phyloP scores from a whole-genome alignment of 2,797 vertebrate species.

The Triplophysa bombifrons region DNA sequence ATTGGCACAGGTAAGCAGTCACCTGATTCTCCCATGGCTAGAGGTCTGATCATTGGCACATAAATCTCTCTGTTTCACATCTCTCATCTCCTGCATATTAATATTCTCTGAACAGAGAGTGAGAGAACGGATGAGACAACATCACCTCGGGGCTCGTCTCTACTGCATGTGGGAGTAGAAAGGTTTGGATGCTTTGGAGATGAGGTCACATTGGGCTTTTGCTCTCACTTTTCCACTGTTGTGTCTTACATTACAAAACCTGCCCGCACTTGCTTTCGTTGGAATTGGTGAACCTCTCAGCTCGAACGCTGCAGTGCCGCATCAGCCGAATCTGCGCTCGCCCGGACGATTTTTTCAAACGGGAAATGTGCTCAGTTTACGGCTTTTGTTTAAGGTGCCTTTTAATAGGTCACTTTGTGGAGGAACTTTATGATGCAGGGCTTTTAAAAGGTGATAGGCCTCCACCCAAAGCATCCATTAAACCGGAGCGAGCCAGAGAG shows the following conservation, averaged over 20 bases:
- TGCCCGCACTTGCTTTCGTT: conserved; percentile 9
- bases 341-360: conserved; percentile 13
- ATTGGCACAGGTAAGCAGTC: conserved; percentile 28
- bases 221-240: conserved; percentile 26
- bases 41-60: conserved; percentile 19
- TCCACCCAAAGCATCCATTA: conserved; percentile 43
- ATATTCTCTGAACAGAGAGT: conserved; percentile 37
- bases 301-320: not conserved
- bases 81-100: conserved; percentile 48
- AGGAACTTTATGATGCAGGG: conserved; percentile 21
- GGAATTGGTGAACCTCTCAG: not conserved
- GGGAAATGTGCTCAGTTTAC: conserved; percentile 13
- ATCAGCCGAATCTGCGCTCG: conserved; percentile 2
- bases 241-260: conserved; percentile 34
- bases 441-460: conserved; percentile 39
- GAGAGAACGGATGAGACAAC: conserved; percentile 22
- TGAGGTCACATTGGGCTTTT: conserved; percentile 39
- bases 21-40: conserved; percentile 27
- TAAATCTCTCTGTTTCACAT: conserved; percentile 45
- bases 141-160: conserved; percentile 28
- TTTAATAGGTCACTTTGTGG: conserved; percentile 35
- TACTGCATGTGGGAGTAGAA: conserved; percentile 10
- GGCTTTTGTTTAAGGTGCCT: conserved; percentile 24
- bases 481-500: conserved; percentile 6
- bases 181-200: conserved; percentile 19